phyloP scores from a whole-genome alignment of 2,888 invertebrate genomes.

The Ochlodes sylvanus region DNA sequence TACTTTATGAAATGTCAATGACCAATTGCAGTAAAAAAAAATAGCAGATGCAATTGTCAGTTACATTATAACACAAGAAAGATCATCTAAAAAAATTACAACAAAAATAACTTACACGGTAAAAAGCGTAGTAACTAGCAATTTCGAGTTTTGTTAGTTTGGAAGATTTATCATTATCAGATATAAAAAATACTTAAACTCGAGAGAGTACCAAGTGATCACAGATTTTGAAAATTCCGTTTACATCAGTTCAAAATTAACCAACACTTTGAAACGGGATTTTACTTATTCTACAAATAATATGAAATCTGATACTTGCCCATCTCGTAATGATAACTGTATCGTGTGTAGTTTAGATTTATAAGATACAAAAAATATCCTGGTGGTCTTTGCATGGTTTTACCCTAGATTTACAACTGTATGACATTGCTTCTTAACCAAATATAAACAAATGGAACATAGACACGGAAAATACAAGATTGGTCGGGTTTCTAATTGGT shows the following conservation, averaged over 20 bases:
- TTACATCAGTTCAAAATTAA: conserved; percentile 75
- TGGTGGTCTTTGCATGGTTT: too few species aligned
- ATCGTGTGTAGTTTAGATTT: background rate
- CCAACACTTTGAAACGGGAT: conserved; percentile 74
- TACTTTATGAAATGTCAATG: conserved; percentile 39
- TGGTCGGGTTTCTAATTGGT: too few species aligned
- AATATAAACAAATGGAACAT: too few species aligned
- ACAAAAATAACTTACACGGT: conserved; percentile 56
- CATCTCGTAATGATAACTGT: conserved; percentile 47
- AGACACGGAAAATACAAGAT: too few species aligned
- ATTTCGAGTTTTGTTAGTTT: conserved; percentile 60
- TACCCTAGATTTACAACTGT: too few species aligned
- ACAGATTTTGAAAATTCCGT: conserved; percentile 81
- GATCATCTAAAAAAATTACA: conserved; percentile 42
- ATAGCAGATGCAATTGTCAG: conserved; percentile 26
- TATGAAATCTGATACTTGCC: conserved; percentile 74
- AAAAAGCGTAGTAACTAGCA: conserved; percentile 55
- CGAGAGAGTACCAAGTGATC: conserved; percentile 84
- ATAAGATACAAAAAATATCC: too few species aligned
- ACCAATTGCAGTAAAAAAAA: conserved; percentile 24
- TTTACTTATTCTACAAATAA: conserved; percentile 65
- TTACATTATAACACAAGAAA: conserved; percentile 17
- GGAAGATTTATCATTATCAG: conserved; percentile 63
- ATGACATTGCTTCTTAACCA: too few species aligned
- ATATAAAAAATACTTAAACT: conserved; percentile 78